These are phyloP conservation scores for Sapajus apella DNA, from an alignment of 2,113 vertebrate genomes.

Conservation along the genomic window DNA sequence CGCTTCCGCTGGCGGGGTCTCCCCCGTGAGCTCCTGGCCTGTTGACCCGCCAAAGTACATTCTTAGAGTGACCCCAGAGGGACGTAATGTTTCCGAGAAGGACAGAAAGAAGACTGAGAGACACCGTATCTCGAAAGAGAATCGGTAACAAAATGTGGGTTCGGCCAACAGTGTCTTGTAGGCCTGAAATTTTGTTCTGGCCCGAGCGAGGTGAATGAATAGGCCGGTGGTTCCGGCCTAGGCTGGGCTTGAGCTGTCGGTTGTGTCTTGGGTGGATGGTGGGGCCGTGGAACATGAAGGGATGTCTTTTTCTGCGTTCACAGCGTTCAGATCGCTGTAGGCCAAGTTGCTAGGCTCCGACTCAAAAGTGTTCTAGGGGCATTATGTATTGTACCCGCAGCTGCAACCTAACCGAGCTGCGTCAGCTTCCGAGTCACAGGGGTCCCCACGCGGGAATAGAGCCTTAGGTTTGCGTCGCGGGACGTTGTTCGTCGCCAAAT, in stretches of 20 bases:
- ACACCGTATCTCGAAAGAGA: not conserved
- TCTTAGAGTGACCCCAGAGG: not conserved
- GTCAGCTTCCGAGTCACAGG: not conserved
- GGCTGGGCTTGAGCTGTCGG: not conserved
- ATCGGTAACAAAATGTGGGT: not conserved
- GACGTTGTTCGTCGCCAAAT: not conserved
- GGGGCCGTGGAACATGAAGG: not conserved
- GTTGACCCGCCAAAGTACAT: fast-evolving
- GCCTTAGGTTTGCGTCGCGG: not conserved
- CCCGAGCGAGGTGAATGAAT: not conserved
- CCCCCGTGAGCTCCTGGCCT: not conserved
- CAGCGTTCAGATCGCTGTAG: not conserved
- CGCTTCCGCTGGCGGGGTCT: slow-evolving; percentile 60
- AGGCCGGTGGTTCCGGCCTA: too few relatives aligned
- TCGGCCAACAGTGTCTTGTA: not conserved
- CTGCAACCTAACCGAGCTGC: not conserved
- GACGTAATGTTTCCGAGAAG: not conserved
- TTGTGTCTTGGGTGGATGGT: too few relatives aligned
- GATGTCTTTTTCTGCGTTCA: not conserved
- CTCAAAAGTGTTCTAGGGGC: not conserved
- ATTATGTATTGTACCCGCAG: not conserved
- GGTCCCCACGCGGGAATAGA: not conserved
- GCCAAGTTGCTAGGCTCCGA: not conserved
- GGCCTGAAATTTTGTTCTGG: not conserved
- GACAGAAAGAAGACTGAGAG: not conserved